Base-by-base conservation (phyloP, 1,140 invertebrate species). In the Cherax destructor region DNA sequence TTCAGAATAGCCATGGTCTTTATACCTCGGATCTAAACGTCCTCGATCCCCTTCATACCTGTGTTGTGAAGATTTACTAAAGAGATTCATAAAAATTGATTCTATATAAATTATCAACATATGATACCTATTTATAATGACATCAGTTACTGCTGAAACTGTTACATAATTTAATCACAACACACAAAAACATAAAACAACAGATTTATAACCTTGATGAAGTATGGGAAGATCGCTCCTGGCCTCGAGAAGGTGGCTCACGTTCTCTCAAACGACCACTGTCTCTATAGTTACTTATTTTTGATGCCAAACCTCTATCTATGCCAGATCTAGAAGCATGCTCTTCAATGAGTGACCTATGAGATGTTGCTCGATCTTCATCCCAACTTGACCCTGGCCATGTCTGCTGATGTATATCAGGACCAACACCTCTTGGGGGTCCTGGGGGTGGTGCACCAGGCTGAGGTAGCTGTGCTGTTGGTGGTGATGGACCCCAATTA, bases 21-120 rank as follows among this genome's bases (percentile, higher is more conserved):
- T 83, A 52, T 69, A 83, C 41, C 65, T 83, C 21, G 59, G 16
- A 6, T 83, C 81, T 47, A 83, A 21, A 21, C 81, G 65, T 59
- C 81, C 59, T 21, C 30, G 59, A 3, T 83, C 81, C 30, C 81
- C 47, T 16, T 83, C 81, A 47, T 83, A 83, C 59, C 81, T 83
- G 56, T 10, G 10, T 30, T n/a, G 16, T 61, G 3, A 59, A 5
- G 21, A 81, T 30, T 30, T 52, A 80, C 21, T 56, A 10, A 56
- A 6, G 4, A 56, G 52, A 56, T 10, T 56, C 52, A 4, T 10
- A 56, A 6, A 56, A 56, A 56, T 56, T 6, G 52, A 4, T n/a
- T 10, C 4, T 56, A 56, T 56, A 10, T 56, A 56, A 6, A 56
- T 56, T 6, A 4, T 6, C 5, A 10, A 56, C 4, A 56, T 56